A percentile compares a stretch with the other conserved stretches of the same genome.
Conservation (phyloP, 1,140 invertebrate genomes). For the Nylanderia fulva region DNA sequence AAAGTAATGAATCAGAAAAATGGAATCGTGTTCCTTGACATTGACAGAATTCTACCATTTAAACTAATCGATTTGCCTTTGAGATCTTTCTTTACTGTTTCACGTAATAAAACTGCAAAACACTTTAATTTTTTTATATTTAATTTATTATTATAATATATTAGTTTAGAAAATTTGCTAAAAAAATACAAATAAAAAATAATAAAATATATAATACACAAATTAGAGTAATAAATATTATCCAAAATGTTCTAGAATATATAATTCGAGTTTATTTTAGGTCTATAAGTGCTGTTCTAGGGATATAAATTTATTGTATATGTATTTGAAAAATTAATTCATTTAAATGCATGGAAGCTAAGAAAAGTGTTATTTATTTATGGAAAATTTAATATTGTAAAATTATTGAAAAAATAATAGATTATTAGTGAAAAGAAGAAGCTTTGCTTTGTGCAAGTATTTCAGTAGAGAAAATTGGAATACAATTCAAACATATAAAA, state of each 20-base stretch:
- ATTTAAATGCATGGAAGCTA: background rate
- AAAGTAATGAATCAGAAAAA: slow-evolving; percentile 28
- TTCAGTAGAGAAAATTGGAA: background rate
- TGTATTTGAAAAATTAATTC: no score
- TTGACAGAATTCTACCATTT: slow-evolving; percentile 8
- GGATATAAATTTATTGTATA: background rate
- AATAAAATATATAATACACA: background rate
- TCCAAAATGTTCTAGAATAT: background rate
- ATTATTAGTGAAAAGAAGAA: background rate
- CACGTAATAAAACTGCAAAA: background rate
- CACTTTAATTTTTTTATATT: background rate
- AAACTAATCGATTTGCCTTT: background rate
- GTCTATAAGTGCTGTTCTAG: background rate
- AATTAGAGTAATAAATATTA: background rate
- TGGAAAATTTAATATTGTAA: background rate
- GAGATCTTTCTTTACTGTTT: background rate
- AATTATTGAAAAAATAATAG: background rate
- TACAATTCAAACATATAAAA: background rate
- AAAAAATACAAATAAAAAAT: background rate
- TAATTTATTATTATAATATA: background rate
- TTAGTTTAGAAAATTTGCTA: background rate
- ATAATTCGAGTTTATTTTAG: background rate
- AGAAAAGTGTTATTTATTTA: background rate
- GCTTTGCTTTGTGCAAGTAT: background rate
- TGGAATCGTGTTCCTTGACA: background rate